Percentiles rank a stretch among this genome's conserved stretches.
These are phyloP conservation scores for Tineola bisselliella DNA, from an alignment of 2,888 invertebrate genomes.

Conservation along the genomic window DNA sequence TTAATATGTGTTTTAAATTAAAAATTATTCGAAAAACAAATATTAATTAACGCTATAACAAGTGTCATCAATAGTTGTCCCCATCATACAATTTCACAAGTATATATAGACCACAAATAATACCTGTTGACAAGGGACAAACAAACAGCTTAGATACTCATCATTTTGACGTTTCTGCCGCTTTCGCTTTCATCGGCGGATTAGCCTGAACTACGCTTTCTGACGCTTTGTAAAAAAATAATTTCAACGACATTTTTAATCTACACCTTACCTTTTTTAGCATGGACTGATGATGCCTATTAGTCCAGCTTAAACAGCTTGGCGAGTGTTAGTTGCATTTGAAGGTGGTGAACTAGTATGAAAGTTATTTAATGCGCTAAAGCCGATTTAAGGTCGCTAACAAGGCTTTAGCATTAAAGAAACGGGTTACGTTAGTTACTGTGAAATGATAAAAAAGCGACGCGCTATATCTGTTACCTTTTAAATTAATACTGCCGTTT, in stretches of 20 bases:
- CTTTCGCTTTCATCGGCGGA: neutral
- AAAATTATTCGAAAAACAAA: too few relatives aligned
- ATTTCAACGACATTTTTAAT: too few relatives aligned
- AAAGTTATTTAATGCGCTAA: too few relatives aligned
- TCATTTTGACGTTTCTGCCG: neutral
- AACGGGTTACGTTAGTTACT: neutral
- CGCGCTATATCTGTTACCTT: neutral
- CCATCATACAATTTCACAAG: neutral
- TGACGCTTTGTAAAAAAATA: neutral
- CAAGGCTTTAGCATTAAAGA: neutral
- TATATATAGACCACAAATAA: neutral
- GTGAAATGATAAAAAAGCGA: neutral
- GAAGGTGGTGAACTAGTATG: too few relatives aligned
- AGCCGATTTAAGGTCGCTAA: neutral
- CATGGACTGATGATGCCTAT: too few relatives aligned
- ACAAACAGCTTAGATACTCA: neutral
- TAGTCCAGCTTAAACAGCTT: too few relatives aligned
- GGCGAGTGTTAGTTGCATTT: too few relatives aligned
- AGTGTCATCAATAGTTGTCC: neutral
- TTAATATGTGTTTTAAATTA: too few relatives aligned
- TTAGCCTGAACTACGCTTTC: neutral
- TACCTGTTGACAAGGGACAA: conserved; percentile 6
- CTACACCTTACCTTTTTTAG: too few relatives aligned
- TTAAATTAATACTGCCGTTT: neutral
- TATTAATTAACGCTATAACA: too few relatives aligned